Base-by-base conservation (phyloP, 1,140 invertebrate genomes). In the Metaphire vulgaris region DNA sequence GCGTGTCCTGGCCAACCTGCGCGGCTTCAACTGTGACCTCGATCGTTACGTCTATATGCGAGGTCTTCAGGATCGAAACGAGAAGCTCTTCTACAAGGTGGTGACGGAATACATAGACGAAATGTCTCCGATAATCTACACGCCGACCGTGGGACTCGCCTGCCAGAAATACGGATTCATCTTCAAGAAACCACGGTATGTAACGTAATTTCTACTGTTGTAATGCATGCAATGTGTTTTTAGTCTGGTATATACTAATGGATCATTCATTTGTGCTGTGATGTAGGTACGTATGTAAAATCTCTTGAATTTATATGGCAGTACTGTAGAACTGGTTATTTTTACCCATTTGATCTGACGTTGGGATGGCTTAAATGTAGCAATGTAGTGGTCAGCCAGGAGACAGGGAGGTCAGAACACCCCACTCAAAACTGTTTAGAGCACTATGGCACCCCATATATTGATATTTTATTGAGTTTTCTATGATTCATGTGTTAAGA, bases 111-210 rank as follows among this genome's bases (percentile, higher is more conserved):
- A 98, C 85, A 91, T 97, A 72, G 92, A 95, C 83, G 90, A 93
- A 81, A 90, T 96, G 86, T 93, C 98, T 91, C 96, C 96, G 0
- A 92, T 98, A 82, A 93, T 98, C 2, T 98, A 98, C 85, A 97
- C 95, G 0, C 96, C 96, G 2, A 96, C 94, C 1, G 96, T 98
- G 16, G 96, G 96, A 0, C 87, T 94, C 79, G 96, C 96, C 0
- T 98, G 96, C 83, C 95, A 97, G 86, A 94, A 95, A 81, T 98
- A 95, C 81, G 95, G 95, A 34, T 89, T 95, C 33, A 94, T 97
- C 83, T 98, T 94, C 83, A 89, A 93, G 70, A 88, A 94, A 83
- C 95, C 96, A 0, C 90, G 93, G 87, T 88, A 77, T 76, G 75
- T 72, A n/a, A 69, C 74, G 72, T 74, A 32, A 74, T 64, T 68